Evolutionary conservation across 2,888 invertebrate genomes (phyloP).

Genomic region (Xestia rhomboidea): DNA sequence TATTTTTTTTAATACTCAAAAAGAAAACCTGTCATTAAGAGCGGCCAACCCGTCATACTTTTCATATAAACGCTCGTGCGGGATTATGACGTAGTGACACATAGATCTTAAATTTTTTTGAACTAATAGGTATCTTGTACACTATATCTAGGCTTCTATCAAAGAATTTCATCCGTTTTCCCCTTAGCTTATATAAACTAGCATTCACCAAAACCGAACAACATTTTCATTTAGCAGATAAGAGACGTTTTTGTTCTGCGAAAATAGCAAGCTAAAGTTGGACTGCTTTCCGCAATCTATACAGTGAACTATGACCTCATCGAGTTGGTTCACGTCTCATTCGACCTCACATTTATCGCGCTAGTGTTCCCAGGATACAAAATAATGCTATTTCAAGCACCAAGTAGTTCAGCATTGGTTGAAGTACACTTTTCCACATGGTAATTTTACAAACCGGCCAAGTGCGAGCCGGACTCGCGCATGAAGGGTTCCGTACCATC

Average conservation of each 20-base stretch:
- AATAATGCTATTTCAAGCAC: conserved; percentile 8
- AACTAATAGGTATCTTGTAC: too few relatives aligned
- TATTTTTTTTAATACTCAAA: too few relatives aligned
- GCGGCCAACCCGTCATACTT: too few relatives aligned
- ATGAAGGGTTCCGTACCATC: too few relatives aligned
- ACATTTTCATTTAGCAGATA: background rate
- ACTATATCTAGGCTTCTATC: too few relatives aligned
- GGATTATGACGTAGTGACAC: too few relatives aligned
- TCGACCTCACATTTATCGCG: conserved; percentile 29
- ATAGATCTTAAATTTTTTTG: too few relatives aligned
- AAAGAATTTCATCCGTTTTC: background rate
- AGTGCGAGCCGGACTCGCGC: too few relatives aligned
- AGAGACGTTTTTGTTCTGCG: conserved; percentile 9
- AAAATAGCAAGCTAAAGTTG: conserved; percentile 10
- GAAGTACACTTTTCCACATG: background rate
- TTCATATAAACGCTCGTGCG: too few relatives aligned
- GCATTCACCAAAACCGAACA: background rate
- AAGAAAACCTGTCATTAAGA: too few relatives aligned
- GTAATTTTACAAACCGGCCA: background rate
- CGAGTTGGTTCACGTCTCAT: conserved; percentile 23
- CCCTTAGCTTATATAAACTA: background rate
- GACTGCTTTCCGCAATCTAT: conserved; percentile 18
- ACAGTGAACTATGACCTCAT: conserved; percentile 32
- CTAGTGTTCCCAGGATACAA: conserved; percentile 8
- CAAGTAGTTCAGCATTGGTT: background rate